phyloP scores from a whole-genome alignment of 2,888 invertebrate species.

The Drosophila trichaetosa region DNA sequence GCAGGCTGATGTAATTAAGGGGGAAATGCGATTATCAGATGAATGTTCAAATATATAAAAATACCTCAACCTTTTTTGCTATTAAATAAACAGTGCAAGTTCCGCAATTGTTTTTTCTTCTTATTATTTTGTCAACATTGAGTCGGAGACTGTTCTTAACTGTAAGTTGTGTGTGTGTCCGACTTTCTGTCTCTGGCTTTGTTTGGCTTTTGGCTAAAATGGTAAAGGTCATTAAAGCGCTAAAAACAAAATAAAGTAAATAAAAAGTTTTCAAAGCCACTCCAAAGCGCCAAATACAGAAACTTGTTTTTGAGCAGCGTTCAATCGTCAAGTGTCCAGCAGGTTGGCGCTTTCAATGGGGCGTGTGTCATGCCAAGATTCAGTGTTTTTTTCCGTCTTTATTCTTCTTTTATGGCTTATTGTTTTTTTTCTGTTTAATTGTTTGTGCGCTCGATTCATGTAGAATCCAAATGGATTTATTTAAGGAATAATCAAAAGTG shows the following conservation, averaged over 20 bases:
- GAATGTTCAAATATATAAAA: slow-evolving; percentile 1
- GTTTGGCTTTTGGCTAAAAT: slow-evolving; percentile 51
- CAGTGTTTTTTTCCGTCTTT: slow-evolving; percentile 19
- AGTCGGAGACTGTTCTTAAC: slow-evolving; percentile 27
- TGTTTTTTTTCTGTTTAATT: slow-evolving; percentile 30
- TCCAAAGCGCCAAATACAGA: slow-evolving; percentile 66
- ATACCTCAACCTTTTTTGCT: background rate
- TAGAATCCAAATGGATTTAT: slow-evolving; percentile 45
- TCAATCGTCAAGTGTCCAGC: slow-evolving; percentile 40
- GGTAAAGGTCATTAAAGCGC: slow-evolving; percentile 61
- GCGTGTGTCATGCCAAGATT: slow-evolving; percentile 45
- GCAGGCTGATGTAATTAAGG: slow-evolving; percentile 35
- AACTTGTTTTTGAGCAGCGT: slow-evolving; percentile 64
- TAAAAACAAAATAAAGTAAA: background rate
- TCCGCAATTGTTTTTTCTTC: background rate
- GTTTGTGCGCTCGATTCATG: slow-evolving; percentile 22
- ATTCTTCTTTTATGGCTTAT: background rate
- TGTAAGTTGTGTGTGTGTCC: slow-evolving; percentile 1
- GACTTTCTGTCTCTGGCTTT: background rate
- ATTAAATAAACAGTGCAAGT: background rate
- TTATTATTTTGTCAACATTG: slow-evolving; percentile 3
- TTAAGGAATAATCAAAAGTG: slow-evolving; percentile 17
- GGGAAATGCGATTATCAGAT: slow-evolving; percentile 17
- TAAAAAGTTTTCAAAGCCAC: slow-evolving; percentile 57
- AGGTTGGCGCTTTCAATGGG: slow-evolving; percentile 34